A percentile compares a stretch with the other conserved stretches of the same genome.
Conservation (phyloP, 1,140 invertebrate genomes). For the Camponotus floridanus region DNA sequence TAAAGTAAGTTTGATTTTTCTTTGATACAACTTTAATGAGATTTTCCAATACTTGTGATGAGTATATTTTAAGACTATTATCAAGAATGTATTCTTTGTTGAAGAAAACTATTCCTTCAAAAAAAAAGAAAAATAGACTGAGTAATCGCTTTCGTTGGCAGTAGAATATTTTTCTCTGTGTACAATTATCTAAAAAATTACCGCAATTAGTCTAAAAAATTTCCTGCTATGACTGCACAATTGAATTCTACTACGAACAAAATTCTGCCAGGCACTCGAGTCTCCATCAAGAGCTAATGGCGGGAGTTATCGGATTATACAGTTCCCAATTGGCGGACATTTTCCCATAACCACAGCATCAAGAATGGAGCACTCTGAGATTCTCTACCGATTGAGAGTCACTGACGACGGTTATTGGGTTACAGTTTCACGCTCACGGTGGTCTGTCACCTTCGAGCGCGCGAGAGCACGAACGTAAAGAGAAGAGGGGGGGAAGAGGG, state of each 20-base stretch:
- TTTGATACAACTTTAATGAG: too few relatives aligned
- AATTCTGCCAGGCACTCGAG: not conserved
- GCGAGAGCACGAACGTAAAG: conserved; percentile 35
- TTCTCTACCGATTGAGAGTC: conserved; percentile 61
- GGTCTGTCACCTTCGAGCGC: conserved; percentile 71
- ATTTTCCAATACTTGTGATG: too few relatives aligned
- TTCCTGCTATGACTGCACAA: not conserved
- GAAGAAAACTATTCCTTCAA: not conserved
- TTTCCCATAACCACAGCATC: conserved; percentile 28
- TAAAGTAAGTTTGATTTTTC: too few relatives aligned
- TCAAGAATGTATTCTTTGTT: too few relatives aligned
- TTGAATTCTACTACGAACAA: not conserved
- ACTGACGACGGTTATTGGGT: conserved; percentile 74
- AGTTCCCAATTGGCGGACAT: conserved; percentile 19
- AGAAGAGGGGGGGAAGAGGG: not conserved
- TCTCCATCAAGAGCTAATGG: conserved; percentile 1
- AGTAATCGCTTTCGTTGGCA: too few relatives aligned
- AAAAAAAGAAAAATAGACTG: not conserved
- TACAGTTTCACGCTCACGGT: conserved; percentile 76
- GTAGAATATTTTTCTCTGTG: too few relatives aligned
- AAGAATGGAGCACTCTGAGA: not conserved
- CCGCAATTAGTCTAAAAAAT: not conserved
- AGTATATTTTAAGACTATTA: too few relatives aligned
- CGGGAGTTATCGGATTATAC: conserved; percentile 28
- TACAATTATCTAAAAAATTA: too few relatives aligned